Percentiles rank a stretch among this genome's conserved stretches.
Conservation (phyloP, 2,797 vertebrate species). For the Craterocephalus amniculus region DNA sequence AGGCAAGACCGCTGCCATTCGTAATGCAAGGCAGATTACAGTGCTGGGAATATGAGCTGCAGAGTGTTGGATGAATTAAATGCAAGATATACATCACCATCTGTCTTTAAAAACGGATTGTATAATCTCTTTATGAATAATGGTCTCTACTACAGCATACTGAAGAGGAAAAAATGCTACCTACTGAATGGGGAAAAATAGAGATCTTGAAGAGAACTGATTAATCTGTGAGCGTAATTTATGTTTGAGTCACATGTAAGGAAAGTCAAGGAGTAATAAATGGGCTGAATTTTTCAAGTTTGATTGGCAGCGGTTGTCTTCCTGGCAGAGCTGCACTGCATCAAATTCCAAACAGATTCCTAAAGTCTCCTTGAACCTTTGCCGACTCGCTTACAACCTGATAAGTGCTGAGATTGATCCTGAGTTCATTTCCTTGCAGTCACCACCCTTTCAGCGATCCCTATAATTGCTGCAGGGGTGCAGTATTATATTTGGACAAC, state of each 20-base stretch:
- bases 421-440: constrained; percentile 66
- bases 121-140: constrained; percentile 40
- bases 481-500: constrained; percentile 75
- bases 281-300: constrained; percentile 14
- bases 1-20: constrained; percentile 31
- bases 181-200: constrained; percentile 14
- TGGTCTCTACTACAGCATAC: constrained; percentile 16
- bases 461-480: constrained; percentile 70
- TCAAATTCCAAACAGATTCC: constrained; percentile 52
- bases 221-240: constrained; percentile 27
- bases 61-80: constrained; percentile 40
- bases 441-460: constrained; percentile 53
- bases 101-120: constrained; percentile 57
- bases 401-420: constrained; percentile 73
- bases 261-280: constrained; percentile 32
- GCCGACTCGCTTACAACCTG: constrained; percentile 62
- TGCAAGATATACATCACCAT: constrained; percentile 51
- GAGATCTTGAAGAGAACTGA: not conserved
- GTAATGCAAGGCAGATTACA: constrained; percentile 41
- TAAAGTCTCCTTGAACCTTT: constrained; percentile 71
- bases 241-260: constrained; percentile 18
- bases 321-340: constrained; percentile 31
- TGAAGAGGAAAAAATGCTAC: constrained; percentile 6
- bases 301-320: constrained; percentile 37
- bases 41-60: constrained; percentile 49